Conservation (phyloP, 2,113 vertebrate species). For the Pyrgilauda ruficollis region DNA sequence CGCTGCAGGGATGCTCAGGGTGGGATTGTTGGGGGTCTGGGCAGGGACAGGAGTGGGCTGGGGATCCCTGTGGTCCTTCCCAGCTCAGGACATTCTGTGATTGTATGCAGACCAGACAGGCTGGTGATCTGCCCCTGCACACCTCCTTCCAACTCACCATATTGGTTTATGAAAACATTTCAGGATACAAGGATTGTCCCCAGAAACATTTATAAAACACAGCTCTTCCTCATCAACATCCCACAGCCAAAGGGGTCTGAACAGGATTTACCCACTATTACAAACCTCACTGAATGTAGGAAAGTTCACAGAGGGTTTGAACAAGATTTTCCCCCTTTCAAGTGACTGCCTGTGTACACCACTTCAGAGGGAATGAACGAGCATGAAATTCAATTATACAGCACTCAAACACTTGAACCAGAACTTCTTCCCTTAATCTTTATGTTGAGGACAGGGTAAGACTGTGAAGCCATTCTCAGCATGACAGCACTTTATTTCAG, state of each 20-base stretch:
- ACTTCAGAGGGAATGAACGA: constrained; percentile 91
- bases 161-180: not conserved
- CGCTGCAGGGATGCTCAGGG: no score
- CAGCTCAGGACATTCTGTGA: not conserved
- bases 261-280: not conserved
- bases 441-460: constrained; percentile 68
- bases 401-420: constrained; percentile 80
- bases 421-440: constrained; percentile 86
- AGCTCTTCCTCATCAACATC: not conserved
- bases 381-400: constrained; percentile 94
- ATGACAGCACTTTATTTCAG: constrained; percentile 62
- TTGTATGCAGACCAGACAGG: not conserved
- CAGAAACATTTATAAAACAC: not conserved
- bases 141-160: not conserved
- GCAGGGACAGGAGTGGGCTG: accelerated
- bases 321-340: constrained; percentile 81
- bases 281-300: constrained; percentile 13
- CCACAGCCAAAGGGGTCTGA: not conserved
- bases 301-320: constrained; percentile 75
- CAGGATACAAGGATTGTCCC: not conserved
- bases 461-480: constrained; percentile 49
- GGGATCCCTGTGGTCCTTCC: not conserved
- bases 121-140: not conserved
- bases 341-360: constrained; percentile 90
- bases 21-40: no score